Evolutionary conservation across 2,888 invertebrate species (phyloP), one percentile per base, ranked within the genome.

Genomic region (Platynereis dumerilii): DNA sequence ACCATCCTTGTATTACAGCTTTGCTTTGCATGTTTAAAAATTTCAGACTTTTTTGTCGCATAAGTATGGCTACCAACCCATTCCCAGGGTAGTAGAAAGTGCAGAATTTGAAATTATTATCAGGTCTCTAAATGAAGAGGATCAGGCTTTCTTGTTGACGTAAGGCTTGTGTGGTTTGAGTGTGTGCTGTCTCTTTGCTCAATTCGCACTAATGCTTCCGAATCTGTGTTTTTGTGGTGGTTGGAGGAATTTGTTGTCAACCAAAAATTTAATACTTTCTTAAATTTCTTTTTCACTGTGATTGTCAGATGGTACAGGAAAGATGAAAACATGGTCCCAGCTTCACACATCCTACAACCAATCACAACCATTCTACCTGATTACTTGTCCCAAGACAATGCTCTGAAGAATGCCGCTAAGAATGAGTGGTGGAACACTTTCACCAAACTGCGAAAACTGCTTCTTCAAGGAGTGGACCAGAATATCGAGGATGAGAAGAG

Each of bases 241-340:
- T n/a, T n/a, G n/a, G n/a, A n/a, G n/a, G n/a, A n/a, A n/a, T n/a
- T n/a, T n/a, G n/a, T n/a, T n/a, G n/a, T n/a, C n/a, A n/a, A n/a
- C n/a, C n/a, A n/a, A n/a, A n/a, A n/a, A n/a, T n/a, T n/a, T n/a
- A n/a, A n/a, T n/a, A n/a, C n/a, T n/a, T n/a, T n/a, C n/a, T n/a
- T n/a, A n/a, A n/a, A n/a, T n/a, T n/a, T n/a, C n/a, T n/a, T n/a
- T n/a, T n/a, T n/a, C n/a, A n/a, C n/a, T n/a, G n/a, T n/a, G n/a
- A n/a, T n/a, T n/a, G n/a, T n/a, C 27, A 85, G 85, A 72, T 83
- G 90, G 90, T 91, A 91, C 78, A 87, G 86, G 66, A 84, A 91
- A 58, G 92, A 93, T 80, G 88, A 88, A 72, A 89, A 90, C 56
- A 90, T 91, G 59, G 88, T 89, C 72, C 91, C 92, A 28, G 90